These are phyloP conservation scores for Poeciliopsis turneri DNA, from an alignment of 2,797 vertebrate genomes.

Conservation along the genomic window DNA sequence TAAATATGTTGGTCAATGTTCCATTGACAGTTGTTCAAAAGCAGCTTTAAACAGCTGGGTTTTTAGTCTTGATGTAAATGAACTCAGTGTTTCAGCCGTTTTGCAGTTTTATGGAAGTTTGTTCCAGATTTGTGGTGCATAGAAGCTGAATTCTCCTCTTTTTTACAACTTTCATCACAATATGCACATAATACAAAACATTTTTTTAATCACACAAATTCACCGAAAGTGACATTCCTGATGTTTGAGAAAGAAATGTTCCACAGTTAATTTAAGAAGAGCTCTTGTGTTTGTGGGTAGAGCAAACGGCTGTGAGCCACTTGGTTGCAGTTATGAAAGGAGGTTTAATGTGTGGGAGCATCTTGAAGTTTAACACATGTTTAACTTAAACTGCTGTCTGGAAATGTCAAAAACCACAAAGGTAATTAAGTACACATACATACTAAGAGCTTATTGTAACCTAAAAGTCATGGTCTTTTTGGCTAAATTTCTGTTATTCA, in stretches of 20 bases:
- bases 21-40: no score
- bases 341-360: constrained; percentile 31
- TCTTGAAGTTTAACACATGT: constrained; percentile 37
- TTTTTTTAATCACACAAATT: background rate
- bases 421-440: constrained; percentile 47
- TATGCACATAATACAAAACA: constrained; percentile 10
- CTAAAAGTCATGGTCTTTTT: constrained; percentile 48
- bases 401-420: constrained; percentile 45
- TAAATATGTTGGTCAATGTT: no score
- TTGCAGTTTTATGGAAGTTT: no score
- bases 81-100: no score
- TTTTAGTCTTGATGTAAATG: no score
- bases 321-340: constrained; percentile 27
- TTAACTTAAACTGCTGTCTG: constrained; percentile 32
- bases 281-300: background rate
- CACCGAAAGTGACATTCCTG: background rate
- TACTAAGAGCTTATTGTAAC: constrained; percentile 37
- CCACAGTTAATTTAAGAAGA: background rate
- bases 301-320: background rate
- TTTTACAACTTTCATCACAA: background rate
- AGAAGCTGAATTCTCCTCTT: no score
- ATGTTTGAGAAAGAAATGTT: background rate
- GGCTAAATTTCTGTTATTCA: background rate
- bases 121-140: no score
- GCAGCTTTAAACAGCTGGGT: no score